phyloP scores from a whole-genome alignment of 2,797 vertebrate species.

The Gymnothorax javanicus region DNA sequence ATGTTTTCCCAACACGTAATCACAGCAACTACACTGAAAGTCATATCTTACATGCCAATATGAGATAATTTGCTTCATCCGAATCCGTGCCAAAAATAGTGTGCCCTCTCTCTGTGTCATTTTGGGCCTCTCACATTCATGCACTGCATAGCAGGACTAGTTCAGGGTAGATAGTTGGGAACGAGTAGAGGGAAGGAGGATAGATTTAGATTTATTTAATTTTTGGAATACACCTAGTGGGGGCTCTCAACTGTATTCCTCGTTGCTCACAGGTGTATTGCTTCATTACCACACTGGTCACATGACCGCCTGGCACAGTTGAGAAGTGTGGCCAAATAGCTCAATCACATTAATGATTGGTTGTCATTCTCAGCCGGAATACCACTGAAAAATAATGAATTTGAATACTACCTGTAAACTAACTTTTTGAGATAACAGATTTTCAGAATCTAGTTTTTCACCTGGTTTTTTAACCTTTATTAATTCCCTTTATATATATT shows the following conservation, averaged over 20 bases:
- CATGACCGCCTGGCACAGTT: not conserved
- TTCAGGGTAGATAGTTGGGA: not conserved
- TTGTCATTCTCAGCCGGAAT: conserved; percentile 35
- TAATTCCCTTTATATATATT: conserved; percentile 54
- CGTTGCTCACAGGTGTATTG: not conserved
- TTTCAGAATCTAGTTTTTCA: not conserved
- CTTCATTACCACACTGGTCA: not conserved
- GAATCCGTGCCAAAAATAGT: not conserved
- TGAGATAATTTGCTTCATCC: not conserved
- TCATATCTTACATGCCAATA: not conserved
- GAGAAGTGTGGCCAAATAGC: not conserved
- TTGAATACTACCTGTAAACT: not conserved
- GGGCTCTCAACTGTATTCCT: not conserved
- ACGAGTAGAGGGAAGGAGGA: no score
- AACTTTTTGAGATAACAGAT: conserved; percentile 1
- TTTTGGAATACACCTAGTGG: not conserved
- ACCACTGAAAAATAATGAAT: conserved; percentile 38
- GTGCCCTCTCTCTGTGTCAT: not conserved
- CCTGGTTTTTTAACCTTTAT: conserved; percentile 42
- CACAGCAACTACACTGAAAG: not conserved
- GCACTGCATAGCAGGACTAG: not conserved
- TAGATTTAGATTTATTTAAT: no score
- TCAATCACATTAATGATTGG: not conserved
- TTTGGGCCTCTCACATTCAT: not conserved
- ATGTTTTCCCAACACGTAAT: no score